phyloP scores from a whole-genome alignment of 2,797 vertebrate species.

The Sebastes minor region DNA sequence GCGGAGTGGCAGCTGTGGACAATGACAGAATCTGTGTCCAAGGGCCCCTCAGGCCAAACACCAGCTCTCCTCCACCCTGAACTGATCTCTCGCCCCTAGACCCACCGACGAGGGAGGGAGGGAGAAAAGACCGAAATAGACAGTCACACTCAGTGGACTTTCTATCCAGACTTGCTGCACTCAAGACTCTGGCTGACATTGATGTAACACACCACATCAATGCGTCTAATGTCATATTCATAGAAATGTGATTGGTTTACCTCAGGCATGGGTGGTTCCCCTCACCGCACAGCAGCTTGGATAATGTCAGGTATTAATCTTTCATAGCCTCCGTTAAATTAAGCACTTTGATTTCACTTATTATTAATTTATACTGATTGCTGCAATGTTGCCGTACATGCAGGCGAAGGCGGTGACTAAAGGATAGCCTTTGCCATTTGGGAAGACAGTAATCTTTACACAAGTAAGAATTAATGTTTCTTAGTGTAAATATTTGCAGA shows the following conservation, averaged over 20 bases:
- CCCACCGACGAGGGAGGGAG: slow-evolving; percentile 27
- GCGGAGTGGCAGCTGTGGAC: slow-evolving; percentile 81
- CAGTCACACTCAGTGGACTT: slow-evolving; percentile 70
- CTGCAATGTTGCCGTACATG: slow-evolving; percentile 69
- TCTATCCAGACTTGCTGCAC: slow-evolving; percentile 54
- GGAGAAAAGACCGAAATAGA: slow-evolving; percentile 70
- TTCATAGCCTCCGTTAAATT: slow-evolving; percentile 80
- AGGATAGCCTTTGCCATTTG: slow-evolving; percentile 65
- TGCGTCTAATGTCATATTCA: slow-evolving; percentile 78
- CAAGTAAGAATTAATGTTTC: slow-evolving; percentile 22
- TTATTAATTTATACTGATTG: slow-evolving; percentile 81
- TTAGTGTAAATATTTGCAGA: not conserved
- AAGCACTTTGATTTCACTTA: slow-evolving; percentile 79
- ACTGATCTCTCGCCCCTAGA: slow-evolving; percentile 78
- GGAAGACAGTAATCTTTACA: slow-evolving; percentile 48
- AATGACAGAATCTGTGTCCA: slow-evolving; percentile 84
- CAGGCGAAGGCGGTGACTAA: slow-evolving; percentile 46
- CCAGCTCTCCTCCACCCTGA: slow-evolving; percentile 79
- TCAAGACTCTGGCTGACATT: slow-evolving; percentile 60
- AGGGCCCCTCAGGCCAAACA: slow-evolving; percentile 78
- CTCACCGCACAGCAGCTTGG: slow-evolving; percentile 72
- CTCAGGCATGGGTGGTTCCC: slow-evolving; percentile 68
- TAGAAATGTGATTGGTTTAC: slow-evolving; percentile 74
- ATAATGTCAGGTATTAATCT: slow-evolving; percentile 83
- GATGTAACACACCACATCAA: slow-evolving; percentile 71